Base-by-base conservation (phyloP, 1,140 invertebrate species). In the Trichonephila clavipes region DNA sequence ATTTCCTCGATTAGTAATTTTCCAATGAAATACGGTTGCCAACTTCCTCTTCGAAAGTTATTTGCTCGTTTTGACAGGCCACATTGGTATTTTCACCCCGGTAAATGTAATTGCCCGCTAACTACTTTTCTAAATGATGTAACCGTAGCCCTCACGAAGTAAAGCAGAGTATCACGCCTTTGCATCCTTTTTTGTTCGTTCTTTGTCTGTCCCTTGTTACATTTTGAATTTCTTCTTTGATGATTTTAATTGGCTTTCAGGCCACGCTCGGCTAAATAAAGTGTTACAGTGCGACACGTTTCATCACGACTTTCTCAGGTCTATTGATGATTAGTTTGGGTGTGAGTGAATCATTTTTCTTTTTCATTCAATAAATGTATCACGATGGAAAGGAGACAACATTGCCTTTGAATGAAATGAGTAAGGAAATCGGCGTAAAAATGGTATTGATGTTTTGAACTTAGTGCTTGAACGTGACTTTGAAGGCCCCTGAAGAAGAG, bases 21-120 rank as follows among this genome's bases (percentile, higher is more conserved):
- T 77, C 72, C 14, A 34, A 77, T 77, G 72, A 77, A 77, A 77
- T 77, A 77, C 72, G 72, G 34, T 77, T 77, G 28, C 72, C 28
- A 77, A 28, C 34, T 77, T 69, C 28, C 24, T 19, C 16, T 77
- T 40, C 28, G 28, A 77, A 77, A 34, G 72, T 14, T 77, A 77
- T 77, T 77, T 64, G 62, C 62, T 64, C 62, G 16, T 64, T 64
- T 34, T 34, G 28, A 18, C 16, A 34, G 28, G 12, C 72, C 72
- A 40, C 28, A 34, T 14, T 18, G 3, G 72, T 77, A 6, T 77
- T 77, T 77, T 40, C 72, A 77, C 28, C 69, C 72, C 34, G 72
- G 14, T 77, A 28, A 34, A 5, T 34, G 34, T 77, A 77, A 77
- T 77, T 77, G 72, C 72, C 34, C 1, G 34, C 72, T 77, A 77